phyloP scores from a whole-genome alignment of 2,888 invertebrate genomes.

The Tetramorium bicarinatum region DNA sequence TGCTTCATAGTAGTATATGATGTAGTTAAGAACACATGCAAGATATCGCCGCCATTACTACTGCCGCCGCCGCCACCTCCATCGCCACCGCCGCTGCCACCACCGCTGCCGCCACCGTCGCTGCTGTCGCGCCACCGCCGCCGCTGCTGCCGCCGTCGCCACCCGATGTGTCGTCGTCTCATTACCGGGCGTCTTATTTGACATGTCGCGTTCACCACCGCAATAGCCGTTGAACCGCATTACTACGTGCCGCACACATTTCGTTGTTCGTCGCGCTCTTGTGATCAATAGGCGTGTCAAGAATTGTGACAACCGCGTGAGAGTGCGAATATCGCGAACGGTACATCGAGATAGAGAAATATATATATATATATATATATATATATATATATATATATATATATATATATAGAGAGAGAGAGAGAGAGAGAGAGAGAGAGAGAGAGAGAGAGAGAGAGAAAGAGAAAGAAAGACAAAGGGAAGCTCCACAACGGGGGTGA shows the following conservation, averaged over 20 bases:
- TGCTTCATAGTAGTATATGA: not conserved
- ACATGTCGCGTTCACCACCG: conserved; percentile 41
- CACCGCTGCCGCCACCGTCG: no score
- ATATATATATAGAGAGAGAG: not conserved
- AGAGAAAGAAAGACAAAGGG: not conserved
- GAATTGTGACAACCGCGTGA: not conserved
- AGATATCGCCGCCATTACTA: not conserved
- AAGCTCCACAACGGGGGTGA: not conserved
- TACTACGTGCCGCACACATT: not conserved
- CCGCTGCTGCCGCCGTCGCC: not conserved
- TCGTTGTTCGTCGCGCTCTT: conserved; percentile 6
- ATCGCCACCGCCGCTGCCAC: not conserved
- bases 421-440: not conserved
- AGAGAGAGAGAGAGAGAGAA: not conserved
- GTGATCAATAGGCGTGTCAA: conserved; percentile 30
- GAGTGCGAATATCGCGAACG: conserved; percentile 5
- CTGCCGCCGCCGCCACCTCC: not conserved
- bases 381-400: no score
- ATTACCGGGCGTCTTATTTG: conserved; percentile 36
- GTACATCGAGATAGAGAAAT: not conserved
- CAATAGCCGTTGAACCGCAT: conserved; percentile 14
- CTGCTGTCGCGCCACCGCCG: not conserved
- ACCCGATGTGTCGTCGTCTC: not conserved
- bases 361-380: no score
- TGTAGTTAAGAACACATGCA: not conserved